Base-by-base conservation (phyloP, 2,113 vertebrate genomes). In the Morone saxatilis region DNA sequence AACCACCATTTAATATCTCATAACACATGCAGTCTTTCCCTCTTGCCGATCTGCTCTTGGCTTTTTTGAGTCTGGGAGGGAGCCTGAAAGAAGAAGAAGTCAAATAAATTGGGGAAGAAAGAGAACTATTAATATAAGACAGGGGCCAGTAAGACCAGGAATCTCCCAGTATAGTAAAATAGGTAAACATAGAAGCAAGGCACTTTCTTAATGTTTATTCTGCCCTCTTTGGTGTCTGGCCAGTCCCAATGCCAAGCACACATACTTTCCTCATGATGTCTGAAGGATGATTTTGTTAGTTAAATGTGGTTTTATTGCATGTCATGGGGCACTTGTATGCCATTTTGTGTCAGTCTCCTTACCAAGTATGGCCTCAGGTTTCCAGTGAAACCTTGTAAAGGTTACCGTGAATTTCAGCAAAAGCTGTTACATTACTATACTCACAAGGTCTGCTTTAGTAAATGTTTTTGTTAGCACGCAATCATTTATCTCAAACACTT, bases 241-340 rank as follows among this genome's bases (percentile, higher is more conserved):
- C 54, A 11, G 14, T 67, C 16, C 13, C 16, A 36, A 16, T 25
- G 14, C 45, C 22, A 73, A 51, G 25, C 16, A 51, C 20, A 66
- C 48, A 70, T 41, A 69, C 57, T 79, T 79, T 74, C 56, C 25
- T 51, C 31, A 41, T 71, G 43, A 51, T 0, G 41, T 41, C 59
- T 65, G 19, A 56, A 38, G 3, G 14, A 54, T 56, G 20, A 0
- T 40, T 40, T 69, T 82, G 45, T 71, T 76, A 22, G 51, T 71
- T 41, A 43, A 16, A 54, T 36, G 19, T 9, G 7, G 31, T 71
- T 71, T 43, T 43, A 43, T 22, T 56, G 20, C 51, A 43, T 41
- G 11, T 53, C 10, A 51, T 8, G 11, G 51, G 50, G 10, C 67
- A 53, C 6, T 54, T 69, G 68, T 22, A 14, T 54, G 11, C 38